Evolutionary conservation across 2,888 invertebrate genomes (phyloP), one percentile per base, ranked within the genome.

Genomic region (Thyatira batis): DNA sequence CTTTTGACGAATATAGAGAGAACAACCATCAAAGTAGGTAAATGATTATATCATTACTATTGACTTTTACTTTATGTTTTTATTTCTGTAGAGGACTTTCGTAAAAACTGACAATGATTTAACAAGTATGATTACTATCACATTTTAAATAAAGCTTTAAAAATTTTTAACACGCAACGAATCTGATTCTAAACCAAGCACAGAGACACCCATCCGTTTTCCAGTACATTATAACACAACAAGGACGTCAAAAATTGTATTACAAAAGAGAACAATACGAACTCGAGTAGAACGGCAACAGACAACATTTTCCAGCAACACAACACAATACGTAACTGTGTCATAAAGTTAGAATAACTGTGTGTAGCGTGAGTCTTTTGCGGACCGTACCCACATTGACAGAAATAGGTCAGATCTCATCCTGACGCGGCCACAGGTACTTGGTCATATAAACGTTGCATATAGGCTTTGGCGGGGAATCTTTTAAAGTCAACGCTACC

Each of bases 401-500:
- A 72, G 66, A 82, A 80, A 74, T 78, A 69, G 82, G 82, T 81
- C 79, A 72, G 63, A 69, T 68, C 62, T 63, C 68, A 67, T 76
- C 70, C 67, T 73, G 73, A 61, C 52, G 27, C 11, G 8, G 59
- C 55, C 64, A 61, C 65, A 60, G 56, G 56, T 61, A 65, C 67
- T 65, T 69, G 63, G 58, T 58, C 56, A 56, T 57, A 57, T 60
- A 63, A 54, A 56, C 49, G 50, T 30, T 55, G 49, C 52, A 55
- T 52, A 50, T 49, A 56, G 20, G 52, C 52, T 62, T 65, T 58
- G 43, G 58, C 53, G 52, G 53, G 53, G 49, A 51, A 56, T 50
- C 23, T 50, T 58, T 63, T 59, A 51, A 57, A n/a, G 11, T 8
- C 5, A 8, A 17, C 8, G 13, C 8, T 46, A 25, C 17, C 10